Percentiles rank a stretch among this genome's conserved stretches.
Conservation (phyloP, 2,888 invertebrate genomes). For the Pardosa pseudoannulata region DNA sequence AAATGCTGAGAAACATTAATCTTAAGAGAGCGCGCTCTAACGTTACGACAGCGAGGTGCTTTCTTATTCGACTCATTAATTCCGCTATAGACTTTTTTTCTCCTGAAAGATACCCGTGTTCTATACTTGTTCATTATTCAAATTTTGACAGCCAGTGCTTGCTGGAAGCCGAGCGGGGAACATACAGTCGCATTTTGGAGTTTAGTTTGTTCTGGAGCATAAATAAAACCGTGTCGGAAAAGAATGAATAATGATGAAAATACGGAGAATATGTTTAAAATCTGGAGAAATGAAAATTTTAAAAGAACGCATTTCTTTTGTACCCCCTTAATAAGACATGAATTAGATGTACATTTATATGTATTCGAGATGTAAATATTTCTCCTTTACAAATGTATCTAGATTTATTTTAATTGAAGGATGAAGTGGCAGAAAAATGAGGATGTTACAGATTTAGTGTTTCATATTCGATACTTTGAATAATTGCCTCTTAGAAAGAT, state of each 20-base stretch:
- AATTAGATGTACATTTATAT: too few relatives aligned
- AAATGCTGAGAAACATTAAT: constrained; percentile 49
- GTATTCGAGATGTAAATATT: too few relatives aligned
- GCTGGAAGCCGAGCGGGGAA: neutral
- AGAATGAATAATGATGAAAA: neutral
- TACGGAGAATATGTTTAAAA: neutral
- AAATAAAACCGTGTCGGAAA: neutral
- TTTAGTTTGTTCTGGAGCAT: neutral
- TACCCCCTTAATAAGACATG: too few relatives aligned
- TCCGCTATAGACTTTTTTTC: constrained; percentile 41
- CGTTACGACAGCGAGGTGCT: constrained; percentile 37
- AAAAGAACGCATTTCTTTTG: neutral
- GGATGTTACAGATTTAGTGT: too few relatives aligned
- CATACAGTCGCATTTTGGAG: neutral
- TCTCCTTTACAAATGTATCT: too few relatives aligned
- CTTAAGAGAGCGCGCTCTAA: constrained; percentile 24
- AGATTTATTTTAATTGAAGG: too few relatives aligned
- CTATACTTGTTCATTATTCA: constrained; percentile 44
- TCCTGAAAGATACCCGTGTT: constrained; percentile 14
- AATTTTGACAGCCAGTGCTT: constrained; percentile 32
- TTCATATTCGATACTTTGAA: too few relatives aligned
- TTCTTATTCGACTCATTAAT: constrained; percentile 62
- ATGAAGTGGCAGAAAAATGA: too few relatives aligned
- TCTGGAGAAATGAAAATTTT: neutral
- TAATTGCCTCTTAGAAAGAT: too few relatives aligned